A percentile compares a stretch with the other conserved stretches of the same genome.
Evolutionary conservation across 64 coral and sea anemone species (phyloP).

Genomic region (Exaiptasia diaphana): DNA sequence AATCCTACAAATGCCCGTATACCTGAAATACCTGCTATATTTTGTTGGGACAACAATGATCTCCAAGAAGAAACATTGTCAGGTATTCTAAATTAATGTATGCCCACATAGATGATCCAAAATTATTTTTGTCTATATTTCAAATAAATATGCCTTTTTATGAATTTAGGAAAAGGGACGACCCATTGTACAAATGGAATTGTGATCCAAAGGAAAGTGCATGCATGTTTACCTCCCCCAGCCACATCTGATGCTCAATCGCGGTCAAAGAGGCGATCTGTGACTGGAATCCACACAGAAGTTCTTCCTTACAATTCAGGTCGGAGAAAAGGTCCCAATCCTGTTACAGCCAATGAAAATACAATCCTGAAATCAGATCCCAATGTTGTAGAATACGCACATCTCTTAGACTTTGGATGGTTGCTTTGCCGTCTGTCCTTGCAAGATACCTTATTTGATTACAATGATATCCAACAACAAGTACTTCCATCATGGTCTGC

Average conservation of each 20-base stretch:
- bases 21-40: slow-evolving; percentile 28
- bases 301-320: slow-evolving; percentile 1
- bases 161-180: slow-evolving; percentile 32
- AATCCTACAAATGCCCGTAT: slow-evolving; percentile 15
- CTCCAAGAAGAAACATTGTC: slow-evolving; percentile 53
- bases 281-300: neutral
- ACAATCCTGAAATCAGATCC: neutral
- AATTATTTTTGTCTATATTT: too few species aligned
- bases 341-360: slow-evolving; percentile 10
- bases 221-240: slow-evolving; percentile 22
- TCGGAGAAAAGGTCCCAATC: slow-evolving; percentile 15
- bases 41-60: slow-evolving; percentile 64
- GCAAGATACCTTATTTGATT: slow-evolving; percentile 3
- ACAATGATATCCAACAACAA: neutral
- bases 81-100: slow-evolving; percentile 14
- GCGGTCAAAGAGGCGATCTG: neutral
- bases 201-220: slow-evolving; percentile 31
- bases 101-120: too few species aligned
- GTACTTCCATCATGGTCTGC: slow-evolving; percentile 18
- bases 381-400: neutral
- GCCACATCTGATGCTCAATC: neutral
- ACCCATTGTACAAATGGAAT: slow-evolving; percentile 47
- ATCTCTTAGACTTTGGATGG: slow-evolving; percentile 28
- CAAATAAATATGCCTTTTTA: too few species aligned
- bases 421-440: neutral